A percentile compares a stretch with the other conserved stretches of the same genome.
Evolutionary conservation across 2,113 vertebrate genomes (phyloP).

Genomic region (Acanthochromis polyacanthus): DNA sequence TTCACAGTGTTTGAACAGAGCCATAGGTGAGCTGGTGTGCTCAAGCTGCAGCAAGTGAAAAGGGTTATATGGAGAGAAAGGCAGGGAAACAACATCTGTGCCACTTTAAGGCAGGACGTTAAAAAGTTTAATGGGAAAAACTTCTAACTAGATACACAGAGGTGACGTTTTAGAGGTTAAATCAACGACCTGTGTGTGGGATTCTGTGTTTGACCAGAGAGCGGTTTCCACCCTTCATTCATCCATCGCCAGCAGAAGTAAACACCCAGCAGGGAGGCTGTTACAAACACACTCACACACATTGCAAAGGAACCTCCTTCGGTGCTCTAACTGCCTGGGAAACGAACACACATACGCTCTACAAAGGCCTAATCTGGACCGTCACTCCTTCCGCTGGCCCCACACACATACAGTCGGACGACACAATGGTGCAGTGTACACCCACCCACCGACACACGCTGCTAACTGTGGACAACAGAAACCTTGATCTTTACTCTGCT

Average conservation of each 20-base stretch:
- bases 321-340: slow-evolving; percentile 19
- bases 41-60: no score
- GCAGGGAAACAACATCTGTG: no score
- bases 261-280: slow-evolving; percentile 33
- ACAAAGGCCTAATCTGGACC: slow-evolving; percentile 38
- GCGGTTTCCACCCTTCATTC: no score
- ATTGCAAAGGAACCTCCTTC: not conserved
- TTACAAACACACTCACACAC: slow-evolving; percentile 17
- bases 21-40: no score
- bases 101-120: no score
- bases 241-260: slow-evolving; percentile 9
- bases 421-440: slow-evolving; percentile 62
- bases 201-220: no score
- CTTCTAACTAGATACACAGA: no score
- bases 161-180: no score
- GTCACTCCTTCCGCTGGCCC: slow-evolving; percentile 22
- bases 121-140: no score
- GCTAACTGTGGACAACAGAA: slow-evolving; percentile 15
- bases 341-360: slow-evolving; percentile 31
- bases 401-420: slow-evolving; percentile 23
- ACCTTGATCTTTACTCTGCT: slow-evolving; percentile 32
- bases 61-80: no score
- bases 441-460: slow-evolving; percentile 53
- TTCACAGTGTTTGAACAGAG: no score
- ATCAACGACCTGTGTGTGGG: no score